Evolutionary conservation across 2,888 invertebrate genomes (phyloP).

Genomic region (Dendrolimus pini): DNA sequence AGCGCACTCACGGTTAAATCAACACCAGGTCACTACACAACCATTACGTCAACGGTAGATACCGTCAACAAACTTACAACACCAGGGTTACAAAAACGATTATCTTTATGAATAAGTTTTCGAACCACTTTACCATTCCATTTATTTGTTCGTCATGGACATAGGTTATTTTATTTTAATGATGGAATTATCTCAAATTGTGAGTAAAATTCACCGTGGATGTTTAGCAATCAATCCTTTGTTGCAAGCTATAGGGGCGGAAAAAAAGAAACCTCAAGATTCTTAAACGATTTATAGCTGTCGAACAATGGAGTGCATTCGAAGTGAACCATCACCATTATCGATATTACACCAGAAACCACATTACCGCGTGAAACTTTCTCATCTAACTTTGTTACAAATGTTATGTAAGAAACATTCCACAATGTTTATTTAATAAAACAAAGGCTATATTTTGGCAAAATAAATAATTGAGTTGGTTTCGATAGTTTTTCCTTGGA

Average conservation of each 20-base stretch:
- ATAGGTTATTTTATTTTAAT: no score
- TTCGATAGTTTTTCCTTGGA: no score
- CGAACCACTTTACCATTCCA: neutral
- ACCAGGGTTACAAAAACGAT: no score
- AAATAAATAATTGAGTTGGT: no score
- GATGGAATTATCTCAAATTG: no score
- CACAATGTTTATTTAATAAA: slow-evolving; percentile 4
- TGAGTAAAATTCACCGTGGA: no score
- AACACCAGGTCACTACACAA: no score
- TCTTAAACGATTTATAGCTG: slow-evolving; percentile 1
- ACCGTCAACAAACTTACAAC: no score
- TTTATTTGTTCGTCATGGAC: neutral
- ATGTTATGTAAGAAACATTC: slow-evolving; percentile 21
- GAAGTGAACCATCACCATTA: slow-evolving; percentile 5
- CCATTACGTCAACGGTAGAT: no score
- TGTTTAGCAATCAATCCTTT: no score
- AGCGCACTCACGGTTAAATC: no score
- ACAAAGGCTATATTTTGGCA: no score
- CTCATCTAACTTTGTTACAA: slow-evolving; percentile 24
- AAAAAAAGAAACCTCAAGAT: neutral
- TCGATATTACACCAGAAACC: slow-evolving; percentile 19
- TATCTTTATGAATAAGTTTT: neutral
- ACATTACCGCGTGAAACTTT: slow-evolving; percentile 24
- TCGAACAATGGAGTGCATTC: slow-evolving; percentile 14
- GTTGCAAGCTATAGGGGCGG: neutral